Percentiles rank a stretch among this genome's conserved stretches.
Conservation (phyloP, 2,797 vertebrate species). For the Oceanodroma leucorhoa region DNA sequence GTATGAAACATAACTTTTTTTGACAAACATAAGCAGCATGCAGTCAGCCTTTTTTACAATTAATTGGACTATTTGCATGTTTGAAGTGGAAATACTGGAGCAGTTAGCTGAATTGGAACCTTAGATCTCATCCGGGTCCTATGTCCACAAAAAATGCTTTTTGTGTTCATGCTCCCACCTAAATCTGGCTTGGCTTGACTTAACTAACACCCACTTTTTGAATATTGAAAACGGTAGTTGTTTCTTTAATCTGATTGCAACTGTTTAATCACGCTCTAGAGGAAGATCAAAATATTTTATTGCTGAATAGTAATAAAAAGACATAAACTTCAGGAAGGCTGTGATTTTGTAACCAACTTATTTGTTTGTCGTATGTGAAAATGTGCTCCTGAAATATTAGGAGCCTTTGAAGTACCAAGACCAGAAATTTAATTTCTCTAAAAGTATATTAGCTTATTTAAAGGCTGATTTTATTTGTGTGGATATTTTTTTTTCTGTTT, state of each 20-base stretch:
- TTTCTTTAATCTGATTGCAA: not conserved
- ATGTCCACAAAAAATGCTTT: not conserved
- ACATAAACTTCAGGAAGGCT: not conserved
- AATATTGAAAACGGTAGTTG: not conserved
- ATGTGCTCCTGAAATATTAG: not conserved
- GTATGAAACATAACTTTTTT: not conserved
- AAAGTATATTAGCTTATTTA: not conserved
- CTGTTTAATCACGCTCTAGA: not conserved
- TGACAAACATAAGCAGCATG: not conserved
- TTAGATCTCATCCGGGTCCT: not conserved
- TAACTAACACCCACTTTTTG: not conserved
- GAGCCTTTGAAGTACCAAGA: not conserved
- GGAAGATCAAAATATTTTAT: not conserved
- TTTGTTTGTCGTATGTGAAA: not conserved
- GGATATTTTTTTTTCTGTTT: not conserved
- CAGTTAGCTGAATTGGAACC: not conserved
- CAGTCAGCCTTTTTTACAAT: not conserved
- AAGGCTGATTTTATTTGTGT: not conserved
- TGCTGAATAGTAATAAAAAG: not conserved
- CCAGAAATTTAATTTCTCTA: not conserved
- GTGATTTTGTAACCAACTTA: not conserved
- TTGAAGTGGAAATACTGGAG: not conserved
- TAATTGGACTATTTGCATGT: not conserved
- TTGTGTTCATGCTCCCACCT: rapidly evolving
- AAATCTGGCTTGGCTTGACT: not conserved